phyloP scores from a whole-genome alignment of 1,140 invertebrate species.

The Lepidotrigona ventralis region DNA sequence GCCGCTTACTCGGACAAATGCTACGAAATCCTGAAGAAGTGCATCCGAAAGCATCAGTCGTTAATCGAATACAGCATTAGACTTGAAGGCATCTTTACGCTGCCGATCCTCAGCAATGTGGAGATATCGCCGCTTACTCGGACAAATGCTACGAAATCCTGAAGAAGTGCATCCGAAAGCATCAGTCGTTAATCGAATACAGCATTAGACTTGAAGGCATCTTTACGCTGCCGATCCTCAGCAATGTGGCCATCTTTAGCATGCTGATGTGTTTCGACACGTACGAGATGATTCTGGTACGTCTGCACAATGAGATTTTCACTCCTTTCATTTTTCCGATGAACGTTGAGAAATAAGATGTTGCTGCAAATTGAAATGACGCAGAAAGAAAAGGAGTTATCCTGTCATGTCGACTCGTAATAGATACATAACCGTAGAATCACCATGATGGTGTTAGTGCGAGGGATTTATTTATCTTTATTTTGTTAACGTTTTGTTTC shows the following conservation, averaged over 20 bases:
- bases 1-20: not conserved
- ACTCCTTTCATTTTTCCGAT: no score
- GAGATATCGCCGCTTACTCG: no score
- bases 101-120: conserved; percentile 32
- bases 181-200: conserved; percentile 49
- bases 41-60: conserved; percentile 44
- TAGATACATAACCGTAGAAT: no score
- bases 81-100: conserved; percentile 46
- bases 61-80: conserved; percentile 44
- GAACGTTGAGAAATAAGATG: no score
- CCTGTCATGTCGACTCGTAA: no score
- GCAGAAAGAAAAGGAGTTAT: no score
- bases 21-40: conserved; percentile 38
- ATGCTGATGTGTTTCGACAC: conserved; percentile 56
- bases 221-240: conserved; percentile 39
- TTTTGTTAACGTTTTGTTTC: no score
- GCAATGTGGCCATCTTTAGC: conserved; percentile 52
- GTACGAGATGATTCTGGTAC: conserved; percentile 57
- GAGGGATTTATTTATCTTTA: no score
- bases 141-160: conserved; percentile 14
- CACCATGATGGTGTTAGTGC: no score
- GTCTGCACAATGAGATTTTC: not conserved
- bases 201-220: conserved; percentile 39
- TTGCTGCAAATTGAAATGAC: no score
- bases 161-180: conserved; percentile 46